These are phyloP conservation scores for Medauroidea extradentata DNA, from an alignment of 1,140 invertebrate genomes.

Conservation along the genomic window DNA sequence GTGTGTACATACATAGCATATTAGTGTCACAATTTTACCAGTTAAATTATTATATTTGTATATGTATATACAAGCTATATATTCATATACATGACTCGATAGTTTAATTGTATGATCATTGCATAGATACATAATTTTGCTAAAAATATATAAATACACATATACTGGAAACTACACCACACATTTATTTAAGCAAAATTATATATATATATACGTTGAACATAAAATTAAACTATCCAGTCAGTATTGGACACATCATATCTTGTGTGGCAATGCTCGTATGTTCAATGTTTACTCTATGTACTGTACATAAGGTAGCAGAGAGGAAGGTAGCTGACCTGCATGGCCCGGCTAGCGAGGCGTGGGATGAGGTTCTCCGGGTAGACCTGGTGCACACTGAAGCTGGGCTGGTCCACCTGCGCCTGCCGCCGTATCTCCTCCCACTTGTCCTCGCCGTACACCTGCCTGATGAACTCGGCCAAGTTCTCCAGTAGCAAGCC, in stretches of 20 bases:
- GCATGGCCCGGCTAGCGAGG: constrained; percentile 76
- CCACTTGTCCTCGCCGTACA: constrained; percentile 91
- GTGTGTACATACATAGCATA: no score
- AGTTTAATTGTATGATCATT: no score
- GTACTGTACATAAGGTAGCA: neutral
- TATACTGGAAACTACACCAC: neutral
- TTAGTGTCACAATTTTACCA: no score
- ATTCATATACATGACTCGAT: no score
- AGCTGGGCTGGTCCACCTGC: constrained; percentile 77
- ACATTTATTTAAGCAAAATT: neutral
- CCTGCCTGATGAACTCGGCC: constrained; percentile 81
- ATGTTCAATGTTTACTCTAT: no score
- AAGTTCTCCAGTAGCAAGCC: constrained; percentile 90
- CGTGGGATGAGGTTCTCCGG: constrained; percentile 81
- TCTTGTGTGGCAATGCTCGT: no score
- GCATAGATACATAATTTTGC: neutral
- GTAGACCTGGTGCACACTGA: constrained; percentile 90
- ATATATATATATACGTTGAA: no score
- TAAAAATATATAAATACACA: neutral
- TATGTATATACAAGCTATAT: no score
- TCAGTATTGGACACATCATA: neutral
- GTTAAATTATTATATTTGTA: no score
- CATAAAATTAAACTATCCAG: neutral
- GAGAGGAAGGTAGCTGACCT: constrained; percentile 52
- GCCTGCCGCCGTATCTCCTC: constrained; percentile 77